Evolutionary conservation across 2,888 invertebrate genomes (phyloP).

Genomic region (Tetanocera ferruginea): DNA sequence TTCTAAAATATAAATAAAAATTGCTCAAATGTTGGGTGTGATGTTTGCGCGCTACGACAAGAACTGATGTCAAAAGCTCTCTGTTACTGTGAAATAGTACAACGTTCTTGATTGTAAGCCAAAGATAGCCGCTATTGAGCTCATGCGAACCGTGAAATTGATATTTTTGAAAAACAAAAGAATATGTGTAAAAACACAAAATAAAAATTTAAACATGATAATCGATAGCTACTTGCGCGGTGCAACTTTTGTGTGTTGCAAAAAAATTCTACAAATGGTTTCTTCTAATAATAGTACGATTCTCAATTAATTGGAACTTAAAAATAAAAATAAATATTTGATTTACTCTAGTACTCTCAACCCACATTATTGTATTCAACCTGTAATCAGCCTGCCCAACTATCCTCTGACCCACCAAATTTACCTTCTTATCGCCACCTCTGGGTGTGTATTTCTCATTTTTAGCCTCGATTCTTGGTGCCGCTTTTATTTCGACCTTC

Average conservation of each 20-base stretch:
- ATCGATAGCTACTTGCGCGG: background rate
- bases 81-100: background rate
- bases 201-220: background rate
- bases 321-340: background rate
- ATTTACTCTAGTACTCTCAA: no score
- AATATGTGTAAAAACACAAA: background rate
- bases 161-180: conserved; percentile 37
- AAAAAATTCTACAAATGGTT: background rate
- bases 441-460: conserved; percentile 89
- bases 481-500: conserved; percentile 86
- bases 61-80: background rate
- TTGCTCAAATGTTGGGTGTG: background rate
- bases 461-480: conserved; percentile 90
- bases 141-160: conserved; percentile 66
- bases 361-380: no score
- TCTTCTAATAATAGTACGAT: background rate
- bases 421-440: conserved; percentile 92
- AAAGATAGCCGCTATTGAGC: conserved; percentile 3
- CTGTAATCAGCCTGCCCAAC: background rate
- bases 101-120: conserved; percentile 8
- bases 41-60: background rate
- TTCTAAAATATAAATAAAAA: no score
- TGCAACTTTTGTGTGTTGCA: background rate
- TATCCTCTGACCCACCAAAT: conserved; percentile 1
- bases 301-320: background rate